Conservation (phyloP, 2,888 invertebrate genomes). For the Tuberolachnus salignus region DNA sequence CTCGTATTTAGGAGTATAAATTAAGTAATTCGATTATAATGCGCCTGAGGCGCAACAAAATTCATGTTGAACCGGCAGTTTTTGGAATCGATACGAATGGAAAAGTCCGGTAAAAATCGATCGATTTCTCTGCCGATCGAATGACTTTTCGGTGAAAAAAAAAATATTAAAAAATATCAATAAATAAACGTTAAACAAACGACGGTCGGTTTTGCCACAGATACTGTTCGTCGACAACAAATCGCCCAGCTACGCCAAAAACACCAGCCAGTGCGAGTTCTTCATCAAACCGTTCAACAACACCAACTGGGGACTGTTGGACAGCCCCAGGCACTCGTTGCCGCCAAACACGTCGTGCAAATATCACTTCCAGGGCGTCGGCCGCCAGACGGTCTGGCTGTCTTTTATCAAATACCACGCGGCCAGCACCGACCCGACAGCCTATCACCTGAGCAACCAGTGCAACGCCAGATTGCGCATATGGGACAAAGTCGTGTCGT, state of each 20-base stretch:
- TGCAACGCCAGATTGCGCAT: conserved; percentile 77
- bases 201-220: conserved; percentile 62
- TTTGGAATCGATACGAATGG: too few species aligned
- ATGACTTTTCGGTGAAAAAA: too few species aligned
- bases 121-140: too few species aligned
- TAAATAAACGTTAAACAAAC: too few species aligned
- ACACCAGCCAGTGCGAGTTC: conserved; percentile 78
- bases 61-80: too few species aligned
- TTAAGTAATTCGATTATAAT: too few species aligned
- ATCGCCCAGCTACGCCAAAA: conserved; percentile 76
- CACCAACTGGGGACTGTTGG: conserved; percentile 73
- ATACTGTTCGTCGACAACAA: conserved; percentile 77
- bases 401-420: conserved; percentile 84
- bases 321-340: conserved; percentile 78
- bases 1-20: too few species aligned
- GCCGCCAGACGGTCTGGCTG: conserved; percentile 81
- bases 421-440: conserved; percentile 68
- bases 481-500: conserved; percentile 73
- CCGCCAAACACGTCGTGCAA: conserved; percentile 83
- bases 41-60: too few species aligned
- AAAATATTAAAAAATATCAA: too few species aligned
- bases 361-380: conserved; percentile 77
- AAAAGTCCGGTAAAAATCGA: too few species aligned
- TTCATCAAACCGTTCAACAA: conserved; percentile 74
- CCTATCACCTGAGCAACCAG: conserved; percentile 71